Evolutionary conservation across 2,888 invertebrate genomes (phyloP), one percentile per base, ranked within the genome.

Genomic region (Tipula confusa): DNA sequence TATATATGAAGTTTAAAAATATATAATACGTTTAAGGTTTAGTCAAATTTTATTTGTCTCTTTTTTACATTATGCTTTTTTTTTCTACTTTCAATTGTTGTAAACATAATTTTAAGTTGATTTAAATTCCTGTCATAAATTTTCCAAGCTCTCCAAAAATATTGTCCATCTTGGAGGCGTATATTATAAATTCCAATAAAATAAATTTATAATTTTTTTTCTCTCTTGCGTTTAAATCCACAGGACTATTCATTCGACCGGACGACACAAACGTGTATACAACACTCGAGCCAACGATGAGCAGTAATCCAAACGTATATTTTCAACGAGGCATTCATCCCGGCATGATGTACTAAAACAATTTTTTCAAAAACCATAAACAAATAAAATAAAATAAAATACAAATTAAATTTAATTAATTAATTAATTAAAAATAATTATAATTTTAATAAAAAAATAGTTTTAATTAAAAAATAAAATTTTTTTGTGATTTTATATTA

Each of bases 251-350:
- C 90, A 90, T 95, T 89, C 93, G 94, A 87, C 93, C 95, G 86
- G 95, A 95, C 88, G 96, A 96, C 89, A 93, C 94, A 87, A 95
- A 94, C 91, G 92, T 95, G 87, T 96, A 96, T 91, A 95, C 96
- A 87, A 96, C 95, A 86, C 91, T 94, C 88, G 95, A 95, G 90
- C 95, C 95, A 86, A 95, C 95, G 86, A 91, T 96, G 89, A 96
- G 96, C 90, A 95, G 94, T 90, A 96, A 96, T 91, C 96, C 96
- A 86, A 96, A 96, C 91, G 96, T 96, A 86, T 96, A 94, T 90
- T 96, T 96, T 90, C 96, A 96, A 90, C 93, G 96, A 87, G 91
- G 91, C 85, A 93, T 96, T 87, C 96, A 96, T 92, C 95, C 95
- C 86, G 96, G 96, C 90, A 96, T 96, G 95, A 96, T 96, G 94